Percentiles rank a stretch among this genome's conserved stretches.
These are phyloP conservation scores for Cactoblastis cactorum DNA, from an alignment of 2,888 invertebrate species.

Conservation along the genomic window DNA sequence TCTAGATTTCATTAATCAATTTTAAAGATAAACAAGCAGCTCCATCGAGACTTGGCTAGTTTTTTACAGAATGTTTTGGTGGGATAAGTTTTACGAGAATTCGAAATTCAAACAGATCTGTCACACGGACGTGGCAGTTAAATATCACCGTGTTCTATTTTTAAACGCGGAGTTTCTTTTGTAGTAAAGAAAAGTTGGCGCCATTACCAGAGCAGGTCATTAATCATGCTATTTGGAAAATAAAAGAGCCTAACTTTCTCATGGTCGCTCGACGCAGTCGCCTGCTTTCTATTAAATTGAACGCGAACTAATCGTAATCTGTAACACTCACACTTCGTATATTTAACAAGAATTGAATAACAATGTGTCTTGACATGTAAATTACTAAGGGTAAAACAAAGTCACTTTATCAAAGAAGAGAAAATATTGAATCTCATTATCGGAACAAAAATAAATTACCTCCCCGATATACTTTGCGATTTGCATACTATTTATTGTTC, in stretches of 20 bases:
- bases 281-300: slow-evolving; percentile 26
- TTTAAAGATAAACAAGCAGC: too few species aligned
- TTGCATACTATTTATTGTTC: too few species aligned
- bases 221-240: slow-evolving; percentile 38
- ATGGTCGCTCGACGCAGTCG: slow-evolving; percentile 21
- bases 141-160: slow-evolving; percentile 20
- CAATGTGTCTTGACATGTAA: too few species aligned
- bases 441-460: too few species aligned
- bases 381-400: too few species aligned
- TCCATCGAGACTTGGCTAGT: too few species aligned
- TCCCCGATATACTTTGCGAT: too few species aligned
- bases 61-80: too few species aligned
- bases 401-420: too few species aligned
- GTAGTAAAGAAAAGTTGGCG: slow-evolving; percentile 28
- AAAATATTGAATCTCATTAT: too few species aligned
- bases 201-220: slow-evolving; percentile 30
- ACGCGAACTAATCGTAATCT: slow-evolving; percentile 16
- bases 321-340: neutral
- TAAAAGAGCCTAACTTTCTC: slow-evolving; percentile 41
- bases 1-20: too few species aligned
- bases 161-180: slow-evolving; percentile 27
- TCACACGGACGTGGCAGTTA: neutral
- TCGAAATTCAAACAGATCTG: neutral
- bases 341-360: neutral
- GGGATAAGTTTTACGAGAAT: neutral